Percentiles rank a stretch among this genome's conserved stretches.
Conservation (phyloP, 2,113 vertebrate species). For the Redunca redunca region DNA sequence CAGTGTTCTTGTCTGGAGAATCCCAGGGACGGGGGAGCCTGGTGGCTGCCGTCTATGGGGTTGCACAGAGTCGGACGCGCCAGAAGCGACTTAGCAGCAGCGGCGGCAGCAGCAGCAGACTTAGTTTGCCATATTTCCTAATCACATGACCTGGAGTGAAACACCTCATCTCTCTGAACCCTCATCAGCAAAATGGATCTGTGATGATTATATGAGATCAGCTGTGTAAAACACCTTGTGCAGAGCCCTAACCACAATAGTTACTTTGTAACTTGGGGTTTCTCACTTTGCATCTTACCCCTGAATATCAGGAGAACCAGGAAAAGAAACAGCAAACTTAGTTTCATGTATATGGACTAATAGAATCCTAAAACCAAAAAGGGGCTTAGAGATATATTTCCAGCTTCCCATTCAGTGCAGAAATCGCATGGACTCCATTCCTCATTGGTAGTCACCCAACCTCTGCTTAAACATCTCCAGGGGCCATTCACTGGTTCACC, state of each 20-base stretch:
- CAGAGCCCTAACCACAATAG: not conserved
- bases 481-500: slow-evolving; percentile 36
- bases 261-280: not conserved
- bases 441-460: slow-evolving; percentile 50
- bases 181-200: not conserved
- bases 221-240: not conserved
- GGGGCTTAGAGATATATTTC: not conserved
- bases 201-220: not conserved
- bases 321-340: not conserved
- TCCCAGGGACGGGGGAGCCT: too few relatives aligned
- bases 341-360: not conserved
- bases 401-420: not conserved
- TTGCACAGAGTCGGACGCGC: too few relatives aligned
- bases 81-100: not conserved
- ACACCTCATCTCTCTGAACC: not conserved
- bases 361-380: slow-evolving; percentile 28
- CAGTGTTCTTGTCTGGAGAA: too few relatives aligned
- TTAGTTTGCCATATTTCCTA: not conserved
- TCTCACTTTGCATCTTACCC: not conserved
- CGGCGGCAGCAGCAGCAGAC: not conserved
- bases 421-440: slow-evolving; percentile 25
- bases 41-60: too few relatives aligned
- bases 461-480: slow-evolving; percentile 51
- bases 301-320: not conserved
- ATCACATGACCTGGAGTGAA: not conserved